Base-by-base conservation (phyloP, 2,888 invertebrate genomes). In the Latheticus oryzae region DNA sequence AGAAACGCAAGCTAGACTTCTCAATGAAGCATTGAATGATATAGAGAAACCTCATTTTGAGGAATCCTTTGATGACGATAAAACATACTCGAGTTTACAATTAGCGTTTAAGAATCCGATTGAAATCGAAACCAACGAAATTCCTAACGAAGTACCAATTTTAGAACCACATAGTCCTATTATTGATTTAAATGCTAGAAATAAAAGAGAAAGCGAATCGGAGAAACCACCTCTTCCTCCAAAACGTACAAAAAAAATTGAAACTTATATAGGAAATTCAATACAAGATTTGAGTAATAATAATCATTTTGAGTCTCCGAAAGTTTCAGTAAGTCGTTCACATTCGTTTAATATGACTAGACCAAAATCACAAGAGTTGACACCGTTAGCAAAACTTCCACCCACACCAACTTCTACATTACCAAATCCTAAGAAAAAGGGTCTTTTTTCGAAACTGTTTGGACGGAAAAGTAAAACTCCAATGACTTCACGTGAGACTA, bases 101-200 rank as follows among this genome's bases (percentile, higher is more conserved):
- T 82, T 91, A 72, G 93, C 93, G 0, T 93, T 93, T 80, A 91
- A 88, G 76, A 92, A 93, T 77, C 93, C 93, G 0, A 80, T 91
- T 1, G 80, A 83, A 13, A 84, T 90, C 56, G 88, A 56, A 54
- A 42, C 53, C 8, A 13, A 3, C 12, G 53, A 56, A 19, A 11
- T 12, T 9, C 80, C 87, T 0, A 35, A 35, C 11, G 42, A 42
- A 3, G 74, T 81, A 62, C 30, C 45, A 11, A 21, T 51, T 5
- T 75, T 83, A 7, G 79, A 79, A 1, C 78, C 80, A 0, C 77
- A 78, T 28, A 77, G 80, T 60, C 80, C 81, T 2, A 84, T n/a
- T 80, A 82, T 72, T 79, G 80, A 68, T 74, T 80, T 58, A 8
- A 54, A 24, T 2, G 21, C 57, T 30, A 37, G 50, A 4, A 57